Conservation (phyloP, 2,113 vertebrate genomes). For the Oncorhynchus nerka region DNA sequence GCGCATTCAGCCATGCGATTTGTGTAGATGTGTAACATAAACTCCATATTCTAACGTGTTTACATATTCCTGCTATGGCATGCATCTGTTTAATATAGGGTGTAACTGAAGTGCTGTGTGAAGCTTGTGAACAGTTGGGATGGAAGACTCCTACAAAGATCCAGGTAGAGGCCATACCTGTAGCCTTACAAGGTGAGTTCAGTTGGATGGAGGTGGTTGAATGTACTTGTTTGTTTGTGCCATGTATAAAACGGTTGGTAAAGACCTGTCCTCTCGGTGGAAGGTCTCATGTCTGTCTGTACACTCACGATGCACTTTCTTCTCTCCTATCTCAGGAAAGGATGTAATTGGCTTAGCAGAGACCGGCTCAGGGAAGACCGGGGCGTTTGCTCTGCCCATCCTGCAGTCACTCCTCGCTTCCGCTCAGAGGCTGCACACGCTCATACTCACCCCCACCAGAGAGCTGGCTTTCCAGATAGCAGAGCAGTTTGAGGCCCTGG, state of each 20-base stretch:
- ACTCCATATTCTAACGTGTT: too few relatives aligned
- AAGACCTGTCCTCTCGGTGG: neutral
- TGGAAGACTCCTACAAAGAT: slow-evolving; percentile 97
- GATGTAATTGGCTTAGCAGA: slow-evolving; percentile 96
- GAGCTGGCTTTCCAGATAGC: slow-evolving; percentile 97
- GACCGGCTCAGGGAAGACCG: slow-evolving; percentile 97
- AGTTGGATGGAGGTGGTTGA: neutral
- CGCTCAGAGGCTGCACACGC: slow-evolving; percentile 88
- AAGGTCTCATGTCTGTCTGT: neutral
- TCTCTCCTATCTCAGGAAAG: slow-evolving; percentile 63
- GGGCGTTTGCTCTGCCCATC: slow-evolving; percentile 93
- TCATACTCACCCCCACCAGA: slow-evolving; percentile 93
- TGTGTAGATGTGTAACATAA: too few relatives aligned
- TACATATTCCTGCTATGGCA: too few relatives aligned
- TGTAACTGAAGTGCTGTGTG: slow-evolving; percentile 95
- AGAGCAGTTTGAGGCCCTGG: slow-evolving; percentile 96
- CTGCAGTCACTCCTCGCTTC: slow-evolving; percentile 87
- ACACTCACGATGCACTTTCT: neutral
- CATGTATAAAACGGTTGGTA: neutral
- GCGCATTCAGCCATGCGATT: too few relatives aligned
- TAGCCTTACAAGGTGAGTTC: slow-evolving; percentile 86
- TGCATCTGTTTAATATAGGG: slow-evolving; percentile 70
- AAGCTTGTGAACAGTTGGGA: slow-evolving; percentile 93
- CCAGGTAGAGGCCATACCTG: slow-evolving; percentile 89
- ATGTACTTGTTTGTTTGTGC: too few relatives aligned